Conservation (phyloP, 2,888 invertebrate genomes). For the Lymantria dispar region DNA sequence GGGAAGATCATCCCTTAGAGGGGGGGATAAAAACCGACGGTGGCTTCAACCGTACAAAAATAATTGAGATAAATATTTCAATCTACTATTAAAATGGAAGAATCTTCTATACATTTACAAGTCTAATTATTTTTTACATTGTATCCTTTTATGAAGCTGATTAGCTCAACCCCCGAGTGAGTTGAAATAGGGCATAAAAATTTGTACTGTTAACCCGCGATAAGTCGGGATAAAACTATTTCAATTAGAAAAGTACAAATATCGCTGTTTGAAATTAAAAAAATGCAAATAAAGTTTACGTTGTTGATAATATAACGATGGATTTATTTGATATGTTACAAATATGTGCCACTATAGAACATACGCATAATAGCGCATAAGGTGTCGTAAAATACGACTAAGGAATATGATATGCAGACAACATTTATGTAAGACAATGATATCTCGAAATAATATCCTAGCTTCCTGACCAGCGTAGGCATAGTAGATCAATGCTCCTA, state of each 20-base stretch:
- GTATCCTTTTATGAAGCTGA: too few species aligned
- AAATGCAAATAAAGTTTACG: background rate
- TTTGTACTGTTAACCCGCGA: background rate
- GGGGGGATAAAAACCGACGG: too few species aligned
- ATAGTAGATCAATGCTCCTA: too few species aligned
- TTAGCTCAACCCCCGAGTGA: background rate
- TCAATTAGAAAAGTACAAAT: background rate
- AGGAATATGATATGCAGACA: too few species aligned
- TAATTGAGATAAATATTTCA: background rate
- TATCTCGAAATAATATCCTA: too few species aligned
- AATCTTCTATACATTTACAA: background rate
- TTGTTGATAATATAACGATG: conserved; percentile 14
- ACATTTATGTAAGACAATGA: too few species aligned
- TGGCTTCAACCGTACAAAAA: too few species aligned
- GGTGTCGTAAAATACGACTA: too few species aligned
- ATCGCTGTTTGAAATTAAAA: conserved; percentile 15
- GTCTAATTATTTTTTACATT: too few species aligned
- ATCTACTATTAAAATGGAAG: background rate
- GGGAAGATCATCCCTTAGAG: background rate
- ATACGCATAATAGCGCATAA: too few species aligned
- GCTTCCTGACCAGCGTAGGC: too few species aligned
- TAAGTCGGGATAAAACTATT: background rate
- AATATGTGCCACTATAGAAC: background rate
- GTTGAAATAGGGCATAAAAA: background rate
- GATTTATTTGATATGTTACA: conserved; percentile 2